Conservation (phyloP, 1,140 invertebrate species). For the Zelostemma sp. region DNA sequence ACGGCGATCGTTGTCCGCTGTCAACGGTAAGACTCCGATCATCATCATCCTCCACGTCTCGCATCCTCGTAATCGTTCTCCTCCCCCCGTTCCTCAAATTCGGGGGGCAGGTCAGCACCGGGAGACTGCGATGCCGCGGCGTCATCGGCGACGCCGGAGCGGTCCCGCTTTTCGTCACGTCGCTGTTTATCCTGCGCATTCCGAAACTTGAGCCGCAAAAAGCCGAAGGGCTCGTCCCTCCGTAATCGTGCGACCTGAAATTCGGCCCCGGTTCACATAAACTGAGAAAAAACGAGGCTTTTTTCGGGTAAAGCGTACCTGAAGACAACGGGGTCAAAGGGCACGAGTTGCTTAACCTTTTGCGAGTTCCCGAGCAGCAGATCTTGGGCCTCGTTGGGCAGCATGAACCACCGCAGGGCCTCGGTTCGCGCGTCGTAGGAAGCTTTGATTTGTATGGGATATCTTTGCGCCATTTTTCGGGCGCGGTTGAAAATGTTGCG, state of each 20-base stretch:
- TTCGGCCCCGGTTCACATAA: no score
- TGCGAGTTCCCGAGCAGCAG: constrained; percentile 78
- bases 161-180: constrained; percentile 57
- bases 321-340: constrained; percentile 75
- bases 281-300: no score
- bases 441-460: constrained; percentile 75
- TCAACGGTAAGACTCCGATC: constrained; percentile 1
- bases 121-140: constrained; percentile 65
- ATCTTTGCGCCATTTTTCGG: constrained; percentile 81
- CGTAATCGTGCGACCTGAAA: constrained; percentile 3
- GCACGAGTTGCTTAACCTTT: constrained; percentile 81
- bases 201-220: constrained; percentile 25
- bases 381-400: constrained; percentile 83
- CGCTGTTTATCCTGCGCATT: constrained; percentile 63
- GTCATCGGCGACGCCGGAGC: constrained; percentile 50
- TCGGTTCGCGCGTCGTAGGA: constrained; percentile 77
- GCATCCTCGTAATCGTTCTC: constrained; percentile 5
- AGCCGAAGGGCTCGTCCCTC: background rate
- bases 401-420: constrained; percentile 86
- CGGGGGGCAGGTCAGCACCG: constrained; percentile 49
- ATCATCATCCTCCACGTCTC: constrained; percentile 34
- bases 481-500: constrained; percentile 83
- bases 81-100: constrained; percentile 25
- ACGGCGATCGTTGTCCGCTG: constrained; percentile 54
- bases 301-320: constrained; percentile 25